Conservation (phyloP, 2,113 vertebrate genomes). For the Ardeotis arabs region DNA sequence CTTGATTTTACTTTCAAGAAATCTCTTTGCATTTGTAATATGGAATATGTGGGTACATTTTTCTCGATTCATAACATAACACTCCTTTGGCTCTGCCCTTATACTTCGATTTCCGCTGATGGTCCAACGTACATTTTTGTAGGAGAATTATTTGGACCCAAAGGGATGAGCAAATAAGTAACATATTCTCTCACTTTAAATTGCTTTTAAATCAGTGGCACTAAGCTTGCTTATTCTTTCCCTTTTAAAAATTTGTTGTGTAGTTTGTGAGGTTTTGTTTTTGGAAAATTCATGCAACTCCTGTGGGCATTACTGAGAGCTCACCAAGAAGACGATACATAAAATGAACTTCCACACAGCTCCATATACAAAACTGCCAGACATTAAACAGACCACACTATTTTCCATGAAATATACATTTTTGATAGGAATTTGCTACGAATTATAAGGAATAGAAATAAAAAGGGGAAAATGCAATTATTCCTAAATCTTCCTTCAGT, state of each 20-base stretch:
- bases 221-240: neutral
- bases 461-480: neutral
- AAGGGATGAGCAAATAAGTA: neutral
- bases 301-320: neutral
- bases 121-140: neutral
- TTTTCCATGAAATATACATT: neutral
- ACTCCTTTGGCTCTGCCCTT: neutral
- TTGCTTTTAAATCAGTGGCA: neutral
- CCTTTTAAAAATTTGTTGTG: neutral
- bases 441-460: neutral
- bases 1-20: neutral
- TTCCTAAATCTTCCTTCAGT: neutral
- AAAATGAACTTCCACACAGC: neutral
- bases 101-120: neutral
- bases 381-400: accelerated
- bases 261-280: neutral
- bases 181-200: neutral
- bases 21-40: neutral
- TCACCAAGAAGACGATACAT: neutral
- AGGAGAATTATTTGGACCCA: neutral
- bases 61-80: neutral
- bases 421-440: neutral
- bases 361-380: neutral
- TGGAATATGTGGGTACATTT: neutral
- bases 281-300: neutral